A percentile compares a stretch with the other conserved stretches of the same genome.
Conservation (phyloP, 2,113 vertebrate genomes). For the Vulpes lagopus region DNA sequence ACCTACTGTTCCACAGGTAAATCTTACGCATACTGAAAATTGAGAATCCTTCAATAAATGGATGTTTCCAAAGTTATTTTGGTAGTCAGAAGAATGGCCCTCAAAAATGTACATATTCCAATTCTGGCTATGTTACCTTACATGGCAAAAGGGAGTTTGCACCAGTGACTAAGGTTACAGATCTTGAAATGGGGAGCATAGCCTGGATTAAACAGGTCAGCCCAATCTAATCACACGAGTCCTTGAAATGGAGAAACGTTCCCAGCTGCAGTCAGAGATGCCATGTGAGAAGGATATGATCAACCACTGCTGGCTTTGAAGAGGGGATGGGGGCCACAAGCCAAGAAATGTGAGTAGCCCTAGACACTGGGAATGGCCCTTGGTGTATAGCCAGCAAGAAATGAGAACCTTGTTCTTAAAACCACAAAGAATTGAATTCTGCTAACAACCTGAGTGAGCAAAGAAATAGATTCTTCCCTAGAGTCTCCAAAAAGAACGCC, state of each 20-base stretch:
- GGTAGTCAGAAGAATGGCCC: not conserved
- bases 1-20: not conserved
- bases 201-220: not conserved
- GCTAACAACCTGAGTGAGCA: not conserved
- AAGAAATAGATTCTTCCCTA: not conserved
- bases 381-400: not conserved
- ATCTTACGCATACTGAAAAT: not conserved
- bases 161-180: not conserved
- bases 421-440: not conserved
- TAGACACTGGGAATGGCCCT: not conserved
- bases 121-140: not conserved
- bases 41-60: not conserved
- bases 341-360: not conserved
- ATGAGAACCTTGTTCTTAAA: not conserved
- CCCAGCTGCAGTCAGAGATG: not conserved
- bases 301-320: not conserved
- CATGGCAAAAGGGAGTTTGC: not conserved
- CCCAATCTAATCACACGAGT: not conserved
- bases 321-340: not conserved
- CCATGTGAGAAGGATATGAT: accelerated
- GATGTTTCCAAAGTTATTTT: not conserved
- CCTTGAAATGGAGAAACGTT: not conserved
- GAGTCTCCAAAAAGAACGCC: not conserved
- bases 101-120: not conserved
- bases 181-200: not conserved